A percentile compares a stretch with the other conserved stretches of the same genome.
Conservation (phyloP, 1,140 invertebrate species). For the Psix sp. region DNA sequence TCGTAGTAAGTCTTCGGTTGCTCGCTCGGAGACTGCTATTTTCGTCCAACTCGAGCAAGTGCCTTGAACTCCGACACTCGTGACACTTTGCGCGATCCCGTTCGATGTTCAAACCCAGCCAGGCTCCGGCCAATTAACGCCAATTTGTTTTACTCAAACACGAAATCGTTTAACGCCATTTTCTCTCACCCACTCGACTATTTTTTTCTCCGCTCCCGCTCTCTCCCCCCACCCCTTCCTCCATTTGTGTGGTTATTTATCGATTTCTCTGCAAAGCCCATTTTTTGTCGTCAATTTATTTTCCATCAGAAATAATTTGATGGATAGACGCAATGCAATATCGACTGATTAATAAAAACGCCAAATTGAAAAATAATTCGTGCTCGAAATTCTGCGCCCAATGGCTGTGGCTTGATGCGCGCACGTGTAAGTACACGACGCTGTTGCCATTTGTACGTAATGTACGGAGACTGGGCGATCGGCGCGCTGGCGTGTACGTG, state of each 20-base stretch:
- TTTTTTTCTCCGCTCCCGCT: too few species aligned
- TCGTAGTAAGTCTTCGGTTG: conserved; percentile 40
- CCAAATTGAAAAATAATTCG: background rate
- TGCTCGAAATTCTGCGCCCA: background rate
- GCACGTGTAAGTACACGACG: conserved; percentile 1
- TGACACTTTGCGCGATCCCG: conserved; percentile 12
- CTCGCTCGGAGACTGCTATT: conserved; percentile 10
- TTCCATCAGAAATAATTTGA: too few species aligned
- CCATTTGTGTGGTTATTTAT: too few species aligned
- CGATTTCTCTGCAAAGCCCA: too few species aligned
- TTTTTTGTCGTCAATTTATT: too few species aligned
- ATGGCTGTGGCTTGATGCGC: background rate
- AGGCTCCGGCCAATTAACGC: background rate
- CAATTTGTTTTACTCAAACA: too few species aligned
- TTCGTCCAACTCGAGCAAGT: conserved; percentile 29
- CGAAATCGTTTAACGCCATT: too few species aligned
- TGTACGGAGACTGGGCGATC: conserved; percentile 11
- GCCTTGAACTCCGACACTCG: conserved; percentile 42
- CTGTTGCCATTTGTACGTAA: conserved; percentile 8
- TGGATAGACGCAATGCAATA: too few species aligned
- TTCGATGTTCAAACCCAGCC: background rate
- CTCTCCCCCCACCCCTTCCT: too few species aligned
- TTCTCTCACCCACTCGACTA: too few species aligned
- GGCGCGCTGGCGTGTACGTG: conserved; percentile 21
- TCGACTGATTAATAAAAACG: conserved; percentile 9